These are phyloP conservation scores for Pipa parva DNA, from an alignment of 2,113 vertebrate species.

Conservation along the genomic window DNA sequence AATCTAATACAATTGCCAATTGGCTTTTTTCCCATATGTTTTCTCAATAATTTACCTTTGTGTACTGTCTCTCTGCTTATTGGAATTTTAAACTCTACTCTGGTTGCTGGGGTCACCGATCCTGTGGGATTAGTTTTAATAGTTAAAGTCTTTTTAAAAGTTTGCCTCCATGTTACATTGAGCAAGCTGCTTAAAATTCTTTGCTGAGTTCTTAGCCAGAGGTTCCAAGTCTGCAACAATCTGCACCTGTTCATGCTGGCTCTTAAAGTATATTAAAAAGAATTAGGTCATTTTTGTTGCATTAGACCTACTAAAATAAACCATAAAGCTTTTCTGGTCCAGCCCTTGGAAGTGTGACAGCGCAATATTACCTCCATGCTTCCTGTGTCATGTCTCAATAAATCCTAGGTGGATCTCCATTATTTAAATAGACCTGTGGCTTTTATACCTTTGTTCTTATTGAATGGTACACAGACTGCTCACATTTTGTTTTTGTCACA, in stretches of 20 bases:
- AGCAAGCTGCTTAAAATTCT: not conserved
- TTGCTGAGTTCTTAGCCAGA: not conserved
- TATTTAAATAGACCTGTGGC: conserved; percentile 43
- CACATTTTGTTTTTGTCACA: conserved; percentile 20
- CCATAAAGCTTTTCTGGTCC: not conserved
- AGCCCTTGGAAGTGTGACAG: not conserved
- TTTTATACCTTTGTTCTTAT: conserved; percentile 30
- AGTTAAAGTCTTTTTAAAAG: no score
- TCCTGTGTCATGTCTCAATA: not conserved
- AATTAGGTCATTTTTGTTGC: not conserved
- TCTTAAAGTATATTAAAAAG: not conserved
- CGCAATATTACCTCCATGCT: not conserved
- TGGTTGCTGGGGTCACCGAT: no score
- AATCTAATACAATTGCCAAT: no score
- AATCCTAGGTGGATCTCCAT: conserved; percentile 3
- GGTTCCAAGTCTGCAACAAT: not conserved
- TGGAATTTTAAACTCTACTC: no score
- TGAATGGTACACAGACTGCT: conserved; percentile 35
- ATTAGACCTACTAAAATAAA: not conserved
- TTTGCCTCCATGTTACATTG: conserved; percentile 24
- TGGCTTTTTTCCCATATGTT: no score
- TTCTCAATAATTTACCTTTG: no score
- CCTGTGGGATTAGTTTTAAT: no score
- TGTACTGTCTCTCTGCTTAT: no score
- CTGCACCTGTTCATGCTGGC: not conserved